phyloP scores from a whole-genome alignment of 2,888 invertebrate genomes.

The Rotaria magnacalcarata region DNA sequence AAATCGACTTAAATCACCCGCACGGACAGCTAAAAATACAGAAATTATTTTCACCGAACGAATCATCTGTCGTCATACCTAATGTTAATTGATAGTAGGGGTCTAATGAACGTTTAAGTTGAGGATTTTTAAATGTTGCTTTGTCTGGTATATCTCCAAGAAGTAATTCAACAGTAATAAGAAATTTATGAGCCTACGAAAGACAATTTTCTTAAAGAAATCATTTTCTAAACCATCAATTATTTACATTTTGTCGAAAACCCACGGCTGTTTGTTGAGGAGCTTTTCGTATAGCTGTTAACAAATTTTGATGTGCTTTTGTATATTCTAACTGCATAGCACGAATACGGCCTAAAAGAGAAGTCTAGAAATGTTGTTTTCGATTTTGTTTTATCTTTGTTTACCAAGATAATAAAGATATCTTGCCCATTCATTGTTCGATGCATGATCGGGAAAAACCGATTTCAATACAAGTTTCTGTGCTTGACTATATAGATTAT shows the following conservation, averaged over 20 bases:
- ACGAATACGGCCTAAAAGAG: conserved; percentile 80
- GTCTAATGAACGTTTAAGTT: conserved; percentile 77
- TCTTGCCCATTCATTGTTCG: conserved; percentile 97
- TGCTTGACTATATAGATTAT: conserved; percentile 88
- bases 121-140: conserved; percentile 84
- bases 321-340: conserved; percentile 96
- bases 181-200: conserved; percentile 70
- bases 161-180: conserved; percentile 85
- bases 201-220: background rate
- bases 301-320: conserved; percentile 88
- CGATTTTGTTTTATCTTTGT: too few species aligned
- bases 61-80: background rate
- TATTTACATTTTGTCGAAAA: conserved; percentile 84
- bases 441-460: conserved; percentile 89
- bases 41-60: background rate
- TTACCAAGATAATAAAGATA: conserved; percentile 75
- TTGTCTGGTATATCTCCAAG: conserved; percentile 96
- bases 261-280: conserved; percentile 95
- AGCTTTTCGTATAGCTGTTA: conserved; percentile 86
- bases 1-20: conserved; percentile 88
- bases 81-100: conserved; percentile 93
- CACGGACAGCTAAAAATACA: conserved; percentile 70
- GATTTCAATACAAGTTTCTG: conserved; percentile 94
- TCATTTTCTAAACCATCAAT: background rate
- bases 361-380: too few species aligned